Percentiles rank a stretch among this genome's conserved stretches.
phyloP scores from a whole-genome alignment of 2,113 vertebrate genomes.

The Triplophysa tibetana region DNA sequence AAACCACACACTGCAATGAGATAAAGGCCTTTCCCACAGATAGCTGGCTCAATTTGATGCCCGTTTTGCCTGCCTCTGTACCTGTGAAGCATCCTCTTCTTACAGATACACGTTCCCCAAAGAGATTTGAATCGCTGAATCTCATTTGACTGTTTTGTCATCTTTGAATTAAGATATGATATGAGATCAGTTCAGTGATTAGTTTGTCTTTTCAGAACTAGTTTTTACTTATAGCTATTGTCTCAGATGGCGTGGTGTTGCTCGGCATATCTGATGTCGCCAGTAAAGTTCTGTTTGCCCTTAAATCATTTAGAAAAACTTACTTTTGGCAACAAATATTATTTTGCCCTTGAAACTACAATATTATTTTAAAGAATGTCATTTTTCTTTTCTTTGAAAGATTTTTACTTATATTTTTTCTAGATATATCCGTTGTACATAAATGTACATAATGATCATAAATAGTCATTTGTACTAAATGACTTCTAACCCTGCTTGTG shows the following conservation, averaged over 20 bases:
- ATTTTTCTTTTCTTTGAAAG: neutral
- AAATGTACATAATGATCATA: neutral
- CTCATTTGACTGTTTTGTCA: constrained; percentile 53
- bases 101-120: constrained; percentile 29
- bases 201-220: constrained; percentile 17
- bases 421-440: no score
- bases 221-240: constrained; percentile 33
- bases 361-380: neutral
- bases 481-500: neutral
- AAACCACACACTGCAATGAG: constrained; percentile 63
- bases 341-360: neutral
- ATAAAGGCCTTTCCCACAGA: constrained; percentile 67
- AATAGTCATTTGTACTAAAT: neutral
- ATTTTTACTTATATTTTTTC: neutral
- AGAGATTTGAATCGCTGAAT: constrained; percentile 45
- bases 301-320: neutral
- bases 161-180: constrained; percentile 35
- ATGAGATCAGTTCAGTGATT: constrained; percentile 1
- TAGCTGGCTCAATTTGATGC: constrained; percentile 60
- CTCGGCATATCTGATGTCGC: constrained; percentile 32
- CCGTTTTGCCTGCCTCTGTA: constrained; percentile 50
- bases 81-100: constrained; percentile 55
- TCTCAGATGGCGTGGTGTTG: neutral
- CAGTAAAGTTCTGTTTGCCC: neutral
- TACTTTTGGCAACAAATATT: neutral